A percentile compares a stretch with the other conserved stretches of the same genome.
Evolutionary conservation across 2,888 invertebrate genomes (phyloP).

Genomic region (Auanema sp.): DNA sequence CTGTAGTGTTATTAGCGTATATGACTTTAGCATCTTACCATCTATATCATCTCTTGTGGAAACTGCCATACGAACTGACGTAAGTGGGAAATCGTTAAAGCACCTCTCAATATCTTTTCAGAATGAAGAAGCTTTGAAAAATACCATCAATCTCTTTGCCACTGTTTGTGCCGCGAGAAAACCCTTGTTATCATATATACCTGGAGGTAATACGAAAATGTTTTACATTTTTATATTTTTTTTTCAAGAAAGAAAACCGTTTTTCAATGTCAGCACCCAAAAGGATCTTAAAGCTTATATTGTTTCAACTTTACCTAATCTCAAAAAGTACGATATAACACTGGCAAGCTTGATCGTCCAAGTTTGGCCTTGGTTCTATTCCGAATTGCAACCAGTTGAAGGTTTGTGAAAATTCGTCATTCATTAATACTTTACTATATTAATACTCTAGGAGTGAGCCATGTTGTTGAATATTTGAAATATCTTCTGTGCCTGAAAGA

Average conservation of each 20-base stretch:
- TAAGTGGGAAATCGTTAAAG: too few species aligned
- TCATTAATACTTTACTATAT: not conserved
- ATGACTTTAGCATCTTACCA: too few species aligned
- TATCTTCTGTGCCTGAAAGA: not conserved
- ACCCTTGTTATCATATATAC: constrained; percentile 15
- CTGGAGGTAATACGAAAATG: not conserved
- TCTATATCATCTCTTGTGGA: too few species aligned
- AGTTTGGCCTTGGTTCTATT: constrained; percentile 41
- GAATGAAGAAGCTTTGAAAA: not conserved
- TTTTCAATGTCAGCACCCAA: too few species aligned
- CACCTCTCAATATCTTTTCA: not conserved
- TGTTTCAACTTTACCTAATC: too few species aligned
- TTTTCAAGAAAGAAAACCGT: too few species aligned
- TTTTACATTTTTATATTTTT: too few species aligned
- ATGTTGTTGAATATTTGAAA: constrained; percentile 2
- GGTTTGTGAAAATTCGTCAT: constrained; percentile 17
- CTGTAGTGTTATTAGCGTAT: too few species aligned
- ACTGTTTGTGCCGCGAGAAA: constrained; percentile 18
- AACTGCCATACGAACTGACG: too few species aligned
- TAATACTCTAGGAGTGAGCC: constrained; percentile 10
- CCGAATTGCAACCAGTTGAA: constrained; percentile 22
- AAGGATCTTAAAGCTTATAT: too few species aligned
- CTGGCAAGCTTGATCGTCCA: not conserved
- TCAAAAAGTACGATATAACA: not conserved
- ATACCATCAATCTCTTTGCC: constrained; percentile 22